A percentile compares a stretch with the other conserved stretches of the same genome.
Conservation (phyloP, 1,140 invertebrate genomes). For the Pinna nobilis region DNA sequence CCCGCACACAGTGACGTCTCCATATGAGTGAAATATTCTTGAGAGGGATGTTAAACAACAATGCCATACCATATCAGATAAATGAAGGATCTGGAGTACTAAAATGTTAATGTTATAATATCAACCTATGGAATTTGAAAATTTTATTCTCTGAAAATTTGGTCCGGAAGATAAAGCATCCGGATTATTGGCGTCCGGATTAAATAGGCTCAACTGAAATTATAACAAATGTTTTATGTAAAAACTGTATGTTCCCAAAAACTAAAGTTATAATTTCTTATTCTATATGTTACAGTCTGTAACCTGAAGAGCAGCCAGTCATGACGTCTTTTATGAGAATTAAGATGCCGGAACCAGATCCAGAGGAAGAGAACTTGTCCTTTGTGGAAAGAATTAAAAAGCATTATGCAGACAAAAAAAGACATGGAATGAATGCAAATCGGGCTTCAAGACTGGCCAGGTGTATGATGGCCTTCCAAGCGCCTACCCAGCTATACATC, state of each 20-base stretch:
- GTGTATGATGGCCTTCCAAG: constrained; percentile 44
- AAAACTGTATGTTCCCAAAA: neutral
- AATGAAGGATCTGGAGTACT: too few species aligned
- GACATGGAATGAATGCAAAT: neutral
- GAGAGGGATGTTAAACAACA: too few species aligned
- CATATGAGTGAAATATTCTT: too few species aligned
- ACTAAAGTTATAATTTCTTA: neutral
- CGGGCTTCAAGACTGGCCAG: neutral
- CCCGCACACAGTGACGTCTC: too few species aligned
- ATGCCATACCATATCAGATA: too few species aligned
- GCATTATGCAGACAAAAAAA: constrained; percentile 1
- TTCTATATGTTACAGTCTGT: constrained; percentile 1
- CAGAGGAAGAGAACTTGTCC: neutral
- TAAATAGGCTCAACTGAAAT: neutral
- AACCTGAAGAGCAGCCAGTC: too few species aligned
- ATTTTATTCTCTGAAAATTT: too few species aligned
- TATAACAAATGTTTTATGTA: neutral
- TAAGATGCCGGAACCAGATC: neutral
- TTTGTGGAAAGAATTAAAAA: neutral
- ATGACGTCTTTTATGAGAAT: constrained; percentile 1
- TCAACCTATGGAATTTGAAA: too few species aligned
- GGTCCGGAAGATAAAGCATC: too few species aligned
- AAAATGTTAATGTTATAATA: too few species aligned
- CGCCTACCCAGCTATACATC: constrained; percentile 50
- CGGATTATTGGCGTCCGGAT: too few species aligned